Evolutionary conservation across 92 coral and sea anemone genomes (phyloP), one percentile per base, ranked within the genome.

Genomic region (Epizoanthus fatuus): DNA sequence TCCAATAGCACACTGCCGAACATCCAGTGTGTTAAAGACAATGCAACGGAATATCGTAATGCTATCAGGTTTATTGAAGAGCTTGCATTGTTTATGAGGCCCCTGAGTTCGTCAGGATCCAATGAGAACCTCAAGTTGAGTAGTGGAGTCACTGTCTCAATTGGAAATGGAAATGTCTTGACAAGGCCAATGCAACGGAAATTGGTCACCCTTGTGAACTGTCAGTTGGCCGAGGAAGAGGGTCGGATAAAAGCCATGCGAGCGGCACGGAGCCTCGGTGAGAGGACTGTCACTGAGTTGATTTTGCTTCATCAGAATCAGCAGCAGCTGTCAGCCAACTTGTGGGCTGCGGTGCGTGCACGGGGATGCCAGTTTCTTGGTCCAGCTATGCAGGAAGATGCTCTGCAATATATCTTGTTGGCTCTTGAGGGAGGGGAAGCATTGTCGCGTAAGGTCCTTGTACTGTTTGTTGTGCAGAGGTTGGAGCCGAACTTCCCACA

Each of bases 351-450:
- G 20, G 99, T 97, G 12, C 95, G 99, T 9, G 92, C 88, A 56
- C 99, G 99, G 67, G 99, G 99, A 35, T 97, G 99, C 71, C 99
- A 97, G 89, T 97, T 97, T 91, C 97, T 97, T 19, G 99, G 99
- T 35, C 99, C 99, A 68, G 98, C 98, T 53, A 97, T 97, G 99
- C 99, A 97, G 74, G 99, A 97, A 63, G 99, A 97, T 54, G 99
- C 99, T 10, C 88, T 97, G 44, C 94, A 95, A 59, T 93, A 86
- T 68, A 97, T 97, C 51, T 80, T 97, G 87, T 86, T 97, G 78
- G 97, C 99, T 19, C 85, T 97, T 2, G 99, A 97, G 32, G 99
- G 97, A 44, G 99, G 99, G 3, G 99, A 97, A 59, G 93, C 99
- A 39, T 73, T 97, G 75, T 97, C 98, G 51, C 94, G 99, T 81